Base-by-base conservation (phyloP, 2,888 invertebrate species). In the Cephus nigrinus region DNA sequence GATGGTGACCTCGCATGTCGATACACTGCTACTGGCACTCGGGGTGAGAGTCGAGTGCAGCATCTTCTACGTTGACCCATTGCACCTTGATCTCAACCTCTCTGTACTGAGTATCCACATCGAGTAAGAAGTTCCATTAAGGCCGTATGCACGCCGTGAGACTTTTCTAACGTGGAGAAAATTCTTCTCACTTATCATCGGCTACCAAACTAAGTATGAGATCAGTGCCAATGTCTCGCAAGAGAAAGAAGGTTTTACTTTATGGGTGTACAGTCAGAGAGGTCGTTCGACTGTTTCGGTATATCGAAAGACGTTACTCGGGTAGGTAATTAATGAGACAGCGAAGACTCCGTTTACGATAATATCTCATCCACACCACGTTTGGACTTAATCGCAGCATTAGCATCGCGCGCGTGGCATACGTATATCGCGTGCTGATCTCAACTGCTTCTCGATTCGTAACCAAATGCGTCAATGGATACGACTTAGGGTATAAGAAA, bases 331-430 rank as follows among this genome's bases (percentile, higher is more conserved):
- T 71, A 71, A 71, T 33, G 33, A 30, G 71, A 31, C 33, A 31
- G 31, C 33, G 11, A 33, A 33, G 71, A 71, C 71, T 30, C 71
- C 71, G 71, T 71, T 31, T 33, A 80, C 79, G 81, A 81, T 81
- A 80, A 80, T 79, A 81, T 81, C 80, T 80, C 80, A 77, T 81
- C 80, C 79, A 79, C 79, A 81, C 81, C 81, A 75, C 80, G 81
- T 80, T 78, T 80, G 75, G 81, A 80, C 77, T 80, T 81, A 81
- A 81, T 81, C 81, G 81, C 73, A 73, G 75, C 76, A 75, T 77
- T 79, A 79, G 76, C 79, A 80, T 79, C 80, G 80, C 79, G 81
- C 81, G 78, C 81, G 81, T 81, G 81, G 81, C 81, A 74, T 80
- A 75, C 81, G 68, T 68, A 36, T 68, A 35, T 32, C 75, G 68